phyloP scores from a whole-genome alignment of 2,888 invertebrate species.

The Cosmorhoe ocellata region DNA sequence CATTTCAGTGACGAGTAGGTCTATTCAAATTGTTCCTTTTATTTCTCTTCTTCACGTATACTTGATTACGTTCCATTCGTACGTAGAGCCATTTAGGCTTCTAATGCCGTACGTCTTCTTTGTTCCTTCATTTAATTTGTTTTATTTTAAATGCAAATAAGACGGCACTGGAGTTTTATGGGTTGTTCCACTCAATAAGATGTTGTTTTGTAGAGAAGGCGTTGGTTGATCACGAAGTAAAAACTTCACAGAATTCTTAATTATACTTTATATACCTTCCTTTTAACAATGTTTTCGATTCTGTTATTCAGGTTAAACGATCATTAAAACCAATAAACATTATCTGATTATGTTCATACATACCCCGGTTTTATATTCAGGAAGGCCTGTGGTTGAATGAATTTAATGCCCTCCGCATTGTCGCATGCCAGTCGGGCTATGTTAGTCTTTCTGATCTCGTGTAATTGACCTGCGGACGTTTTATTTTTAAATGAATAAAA shows the following conservation, averaged over 20 bases:
- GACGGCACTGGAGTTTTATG: slow-evolving; percentile 24
- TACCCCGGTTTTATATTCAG: slow-evolving; percentile 51
- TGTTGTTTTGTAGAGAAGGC: slow-evolving; percentile 6
- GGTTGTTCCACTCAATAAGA: slow-evolving; percentile 21
- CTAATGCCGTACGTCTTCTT: slow-evolving; percentile 28
- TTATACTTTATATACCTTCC: too few relatives aligned
- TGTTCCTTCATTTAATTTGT: slow-evolving; percentile 30
- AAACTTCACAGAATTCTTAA: too few relatives aligned
- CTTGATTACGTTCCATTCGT: slow-evolving; percentile 32
- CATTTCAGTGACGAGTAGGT: slow-evolving; percentile 16
- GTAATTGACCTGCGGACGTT: slow-evolving; percentile 53
- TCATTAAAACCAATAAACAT: slow-evolving; percentile 15
- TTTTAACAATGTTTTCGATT: background rate
- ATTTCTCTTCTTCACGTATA: slow-evolving; percentile 28
- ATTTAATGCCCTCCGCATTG: slow-evolving; percentile 65
- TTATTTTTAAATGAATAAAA: slow-evolving; percentile 28
- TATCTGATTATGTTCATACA: slow-evolving; percentile 28
- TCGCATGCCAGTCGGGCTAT: slow-evolving; percentile 65
- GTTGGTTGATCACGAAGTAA: background rate
- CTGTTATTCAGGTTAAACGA: slow-evolving; percentile 4
- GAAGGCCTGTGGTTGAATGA: slow-evolving; percentile 62
- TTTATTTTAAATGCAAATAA: slow-evolving; percentile 28
- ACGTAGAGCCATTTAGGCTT: slow-evolving; percentile 27
- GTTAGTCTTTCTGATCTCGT: slow-evolving; percentile 61
- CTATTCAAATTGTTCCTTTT: slow-evolving; percentile 30